Evolutionary conservation across 2,888 invertebrate species (phyloP).

Genomic region (Drosophila melanocephala): DNA sequence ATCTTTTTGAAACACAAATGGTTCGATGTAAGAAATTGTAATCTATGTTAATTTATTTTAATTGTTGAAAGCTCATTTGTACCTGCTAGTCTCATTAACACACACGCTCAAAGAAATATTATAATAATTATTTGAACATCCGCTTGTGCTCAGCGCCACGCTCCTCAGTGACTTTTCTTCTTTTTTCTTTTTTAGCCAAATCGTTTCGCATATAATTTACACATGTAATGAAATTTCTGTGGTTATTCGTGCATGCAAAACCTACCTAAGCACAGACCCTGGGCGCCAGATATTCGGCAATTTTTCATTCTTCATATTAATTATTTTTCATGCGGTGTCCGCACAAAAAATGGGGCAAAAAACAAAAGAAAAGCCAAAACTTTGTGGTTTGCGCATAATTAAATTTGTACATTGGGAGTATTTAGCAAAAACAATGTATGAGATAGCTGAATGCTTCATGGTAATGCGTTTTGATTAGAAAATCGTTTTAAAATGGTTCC

Average conservation of each 20-base stretch:
- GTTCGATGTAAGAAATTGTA: background rate
- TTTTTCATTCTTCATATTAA: constrained; percentile 61
- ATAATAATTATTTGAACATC: constrained; percentile 42
- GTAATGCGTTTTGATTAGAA: constrained; percentile 75
- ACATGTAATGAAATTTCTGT: constrained; percentile 74
- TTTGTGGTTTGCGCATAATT: constrained; percentile 55
- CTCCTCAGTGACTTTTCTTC: background rate
- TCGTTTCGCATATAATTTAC: constrained; percentile 62
- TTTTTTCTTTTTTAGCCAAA: constrained; percentile 35
- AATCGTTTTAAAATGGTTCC: constrained; percentile 74
- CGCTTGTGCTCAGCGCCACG: background rate
- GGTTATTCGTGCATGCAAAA: constrained; percentile 47
- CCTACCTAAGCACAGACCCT: background rate
- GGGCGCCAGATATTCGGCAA: constrained; percentile 43
- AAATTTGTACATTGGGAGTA: constrained; percentile 39
- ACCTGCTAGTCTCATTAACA: background rate
- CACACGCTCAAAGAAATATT: constrained; percentile 14
- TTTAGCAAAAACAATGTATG: constrained; percentile 17
- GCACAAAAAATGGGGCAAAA: constrained; percentile 6
- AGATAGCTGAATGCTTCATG: constrained; percentile 23
- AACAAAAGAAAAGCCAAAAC: constrained; percentile 18
- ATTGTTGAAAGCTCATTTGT: constrained; percentile 27
- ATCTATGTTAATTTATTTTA: constrained; percentile 12
- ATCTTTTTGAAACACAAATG: background rate
- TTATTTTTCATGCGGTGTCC: constrained; percentile 46